Evolutionary conservation across 1,140 invertebrate species (phyloP), one percentile per base, ranked within the genome.

Genomic region (Bombus soroeensis): DNA sequence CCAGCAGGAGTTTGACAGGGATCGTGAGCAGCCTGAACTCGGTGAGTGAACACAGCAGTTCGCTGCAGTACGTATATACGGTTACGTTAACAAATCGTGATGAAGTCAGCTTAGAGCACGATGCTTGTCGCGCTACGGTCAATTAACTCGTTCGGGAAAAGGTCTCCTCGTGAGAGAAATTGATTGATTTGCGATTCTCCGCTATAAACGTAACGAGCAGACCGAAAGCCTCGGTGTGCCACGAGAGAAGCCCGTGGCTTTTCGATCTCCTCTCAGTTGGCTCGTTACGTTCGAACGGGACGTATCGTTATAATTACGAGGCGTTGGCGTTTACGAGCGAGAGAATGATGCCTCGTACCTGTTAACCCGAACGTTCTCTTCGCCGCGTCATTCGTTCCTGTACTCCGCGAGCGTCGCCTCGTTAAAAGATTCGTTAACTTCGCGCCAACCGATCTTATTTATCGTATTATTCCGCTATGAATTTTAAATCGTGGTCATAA

Each of bases 281-380:
- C 85, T 93, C 88, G 92, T 92, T 93, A 93, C 90, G 83, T 90
- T 83, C 62, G 70, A 88, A 90, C 84, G 88, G 85, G 91, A 85
- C 91, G 79, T 92, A 92, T 94, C 92, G 92, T 94, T 94, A 94
- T 94, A 94, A 94, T 94, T 94, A 93, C 91, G 92, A 93, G 91
- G 93, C 92, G 92, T 94, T 94, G 93, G 92, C 93, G 91, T 94
- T 94, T 94, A 94, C 94, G 94, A 94, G 89, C 92, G 64, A 68
- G 39, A 9, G 64, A 68, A 83, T 81, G 87, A 88, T 72, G 79
- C 64, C 47, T 83, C 59, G 81, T 81, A 87, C 76, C 77, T 85
- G 87, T 89, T 87, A 88, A 91, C 77, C 53, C 15, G n/a, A 43
- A 75, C 85, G 74, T 85, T 66, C 80, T 85, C 43, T 57, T 85